Base-by-base conservation (phyloP, 37 sponge, comb jelly and placozoan genomes). In the Hormiphora californensis region DNA sequence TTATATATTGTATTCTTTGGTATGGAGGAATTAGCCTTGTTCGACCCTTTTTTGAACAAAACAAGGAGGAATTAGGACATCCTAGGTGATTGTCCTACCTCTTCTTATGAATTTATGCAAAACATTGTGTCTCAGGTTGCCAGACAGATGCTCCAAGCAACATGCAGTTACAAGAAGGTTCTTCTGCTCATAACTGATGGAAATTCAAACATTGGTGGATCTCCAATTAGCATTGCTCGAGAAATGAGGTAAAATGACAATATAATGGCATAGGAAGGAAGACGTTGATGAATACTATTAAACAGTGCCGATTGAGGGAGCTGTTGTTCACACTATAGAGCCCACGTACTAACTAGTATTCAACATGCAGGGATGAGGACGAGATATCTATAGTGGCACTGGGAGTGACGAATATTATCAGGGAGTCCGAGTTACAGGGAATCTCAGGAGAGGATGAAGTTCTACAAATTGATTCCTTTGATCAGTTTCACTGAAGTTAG, bases 171-270 rank as follows among this genome's bases (percentile, higher is more conserved):
- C 49, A 73, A 73, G 81, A 73, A 73, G 25, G 81, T 73, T 21
- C 49, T 51, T 40, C 9, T 73, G 7, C 46, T 73, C 28, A 73
- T 73, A 21, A 73, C 81, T 3, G 81, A 73, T 19, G 81, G 81
- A 41, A 73, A 73, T n/a, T 73, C 81, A 2, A 73, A 73, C 27
- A 28, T 40, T 11, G 81, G 81, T 21, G 81, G 81, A 39, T 36
- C 39, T 15, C 81, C 81, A 1, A 17, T 73, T 39, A 12, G 46
- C 38, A 27, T 73, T 40, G 81, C 81, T 2, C 12, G n/a, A 22
- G 46, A 73, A 73, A 73, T 73, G 81, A 65, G 67, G 67, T 12
- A n/a, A n/a, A n/a, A n/a, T n/a, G n/a, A n/a, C n/a, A n/a, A n/a
- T n/a, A n/a, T n/a, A n/a, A n/a, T n/a, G n/a, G n/a, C n/a, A n/a